These are phyloP conservation scores for Anas platyrhynchos DNA, from an alignment of 2,113 vertebrate species.

Conservation along the genomic window DNA sequence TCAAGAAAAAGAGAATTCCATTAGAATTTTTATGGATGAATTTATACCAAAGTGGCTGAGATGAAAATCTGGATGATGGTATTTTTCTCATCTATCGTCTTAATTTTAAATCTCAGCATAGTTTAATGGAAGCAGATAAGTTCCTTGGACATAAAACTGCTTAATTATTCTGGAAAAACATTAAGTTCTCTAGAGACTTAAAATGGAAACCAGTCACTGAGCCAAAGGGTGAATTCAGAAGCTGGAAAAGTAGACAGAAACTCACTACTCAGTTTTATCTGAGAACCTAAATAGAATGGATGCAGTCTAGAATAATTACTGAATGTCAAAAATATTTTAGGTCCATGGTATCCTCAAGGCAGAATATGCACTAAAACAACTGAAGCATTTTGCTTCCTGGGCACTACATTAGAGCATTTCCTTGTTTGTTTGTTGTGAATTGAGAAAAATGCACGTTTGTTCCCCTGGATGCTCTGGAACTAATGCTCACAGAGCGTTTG, in stretches of 20 bases:
- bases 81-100: background rate
- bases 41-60: background rate
- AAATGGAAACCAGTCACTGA: background rate
- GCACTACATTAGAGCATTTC: background rate
- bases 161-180: background rate
- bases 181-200: background rate
- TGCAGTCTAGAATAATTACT: background rate
- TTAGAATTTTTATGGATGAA: background rate
- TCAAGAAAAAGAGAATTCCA: background rate
- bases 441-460: background rate
- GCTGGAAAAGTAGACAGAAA: background rate
- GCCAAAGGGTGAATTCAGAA: conserved; percentile 21
- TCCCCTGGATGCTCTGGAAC: background rate
- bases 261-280: background rate
- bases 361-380: background rate
- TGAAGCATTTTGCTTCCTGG: background rate
- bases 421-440: background rate
- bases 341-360: background rate
- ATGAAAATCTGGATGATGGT: background rate
- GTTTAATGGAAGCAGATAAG: background rate
- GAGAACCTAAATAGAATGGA: background rate
- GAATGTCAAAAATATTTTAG: background rate
- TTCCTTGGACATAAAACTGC: background rate
- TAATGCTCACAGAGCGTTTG: background rate
- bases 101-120: background rate